Evolutionary conservation across 2,888 invertebrate species (phyloP), one percentile per base, ranked within the genome.

Genomic region (Anticlea derivata): DNA sequence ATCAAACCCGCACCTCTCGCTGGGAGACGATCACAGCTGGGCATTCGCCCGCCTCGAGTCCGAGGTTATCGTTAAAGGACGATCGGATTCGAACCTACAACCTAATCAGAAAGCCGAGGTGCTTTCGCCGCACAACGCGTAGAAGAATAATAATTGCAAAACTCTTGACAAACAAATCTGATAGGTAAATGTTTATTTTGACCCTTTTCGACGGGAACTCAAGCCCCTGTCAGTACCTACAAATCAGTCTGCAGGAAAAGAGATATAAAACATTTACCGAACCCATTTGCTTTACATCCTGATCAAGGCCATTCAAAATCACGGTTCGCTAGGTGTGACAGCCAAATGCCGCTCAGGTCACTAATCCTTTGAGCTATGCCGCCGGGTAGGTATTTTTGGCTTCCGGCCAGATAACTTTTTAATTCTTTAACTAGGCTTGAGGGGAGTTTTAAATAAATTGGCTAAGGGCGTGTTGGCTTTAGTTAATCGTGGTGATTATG

Each of bases 371-470:
- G 35, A 49, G 39, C 48, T 44, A 53, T 44, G 39, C 39, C 34
- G 24, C 48, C n/a, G n/a, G n/a, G n/a, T n/a, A n/a, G n/a, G 33
- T 34, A 34, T 48, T 53, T 45, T 53, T 53, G 53, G 53, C 44
- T 35, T 48, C 3, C n/a, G 48, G 53, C 53, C 53, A 53, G 48
- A 48, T 39, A 38, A 52, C 47, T 53, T 48, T 53, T 48, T 49
- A 38, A 53, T 44, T 44, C 39, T 11, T 27, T 49, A n/a, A 23
- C 24, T 23, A 13, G 30, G 23, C 23, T 3, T 17, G 17, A 3
- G 4, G 17, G n/a, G n/a, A n/a, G n/a, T n/a, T n/a, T n/a, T n/a
- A n/a, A n/a, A n/a, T n/a, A n/a, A n/a, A n/a, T n/a, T n/a, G n/a
- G n/a, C n/a, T n/a, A n/a, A n/a, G n/a, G n/a, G n/a, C n/a, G n/a